These are phyloP conservation scores for Manduca sexta DNA, from an alignment of 1,140 invertebrate species.

Conservation along the genomic window DNA sequence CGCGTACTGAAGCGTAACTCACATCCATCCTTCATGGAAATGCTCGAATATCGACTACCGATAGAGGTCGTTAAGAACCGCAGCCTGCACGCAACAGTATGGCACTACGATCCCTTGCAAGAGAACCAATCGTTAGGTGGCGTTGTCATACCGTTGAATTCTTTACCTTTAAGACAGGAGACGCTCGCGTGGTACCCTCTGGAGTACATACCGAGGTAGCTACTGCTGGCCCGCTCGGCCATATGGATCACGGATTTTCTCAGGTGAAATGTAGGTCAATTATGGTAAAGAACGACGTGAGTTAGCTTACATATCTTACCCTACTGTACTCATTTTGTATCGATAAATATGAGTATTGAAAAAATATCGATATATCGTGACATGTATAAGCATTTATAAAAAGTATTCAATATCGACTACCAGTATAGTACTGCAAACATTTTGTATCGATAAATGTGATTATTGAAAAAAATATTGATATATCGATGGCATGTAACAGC, in stretches of 20 bases:
- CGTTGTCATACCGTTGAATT: slow-evolving; percentile 82
- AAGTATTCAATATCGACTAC: no score
- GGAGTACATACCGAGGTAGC: slow-evolving; percentile 73
- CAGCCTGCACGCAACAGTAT: slow-evolving; percentile 92
- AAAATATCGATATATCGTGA: no score
- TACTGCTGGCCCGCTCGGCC: slow-evolving; percentile 45
- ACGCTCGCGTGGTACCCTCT: slow-evolving; percentile 86
- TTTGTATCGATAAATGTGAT: no score
- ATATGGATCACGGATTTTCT: slow-evolving; percentile 39
- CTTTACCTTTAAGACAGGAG: slow-evolving; percentile 84
- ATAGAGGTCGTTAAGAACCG: slow-evolving; percentile 84
- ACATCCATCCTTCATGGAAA: slow-evolving; percentile 98
- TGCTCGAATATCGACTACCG: slow-evolving; percentile 92
- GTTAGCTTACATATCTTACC: not conserved
- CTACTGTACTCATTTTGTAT: not conserved
- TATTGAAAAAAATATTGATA: no score
- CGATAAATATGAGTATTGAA: no score
- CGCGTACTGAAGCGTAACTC: slow-evolving; percentile 93
- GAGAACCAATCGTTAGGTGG: slow-evolving; percentile 97
- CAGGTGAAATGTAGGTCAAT: slow-evolving; percentile 4
- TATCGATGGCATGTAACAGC: no score
- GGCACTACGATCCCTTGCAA: slow-evolving; percentile 95
- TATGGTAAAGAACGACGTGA: not conserved
- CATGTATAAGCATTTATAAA: no score
- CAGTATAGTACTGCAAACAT: no score